A percentile compares a stretch with the other conserved stretches of the same genome.
phyloP scores from a whole-genome alignment of 2,797 vertebrate species.

The Aotus griseimembra region DNA sequence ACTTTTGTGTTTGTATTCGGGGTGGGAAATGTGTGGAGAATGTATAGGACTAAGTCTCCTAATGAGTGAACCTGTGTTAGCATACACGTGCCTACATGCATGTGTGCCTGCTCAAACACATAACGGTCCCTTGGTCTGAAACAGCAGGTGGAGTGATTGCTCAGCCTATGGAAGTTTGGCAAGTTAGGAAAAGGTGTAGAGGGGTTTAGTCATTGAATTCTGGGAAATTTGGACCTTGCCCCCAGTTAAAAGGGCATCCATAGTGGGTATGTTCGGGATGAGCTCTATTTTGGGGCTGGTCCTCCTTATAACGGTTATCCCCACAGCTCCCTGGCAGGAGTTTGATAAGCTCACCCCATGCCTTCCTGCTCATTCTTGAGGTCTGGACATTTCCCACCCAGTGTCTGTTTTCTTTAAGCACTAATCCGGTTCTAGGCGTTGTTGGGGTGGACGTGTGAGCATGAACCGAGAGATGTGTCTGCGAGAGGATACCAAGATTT shows the following conservation, averaged over 20 bases:
- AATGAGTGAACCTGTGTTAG: not conserved
- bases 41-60: not conserved
- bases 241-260: not conserved
- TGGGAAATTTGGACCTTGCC: not conserved
- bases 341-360: not conserved
- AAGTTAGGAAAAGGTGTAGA: not conserved
- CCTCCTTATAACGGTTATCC: fast-evolving
- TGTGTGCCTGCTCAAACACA: not conserved
- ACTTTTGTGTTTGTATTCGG: not conserved
- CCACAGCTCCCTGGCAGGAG: not conserved
- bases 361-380: not conserved
- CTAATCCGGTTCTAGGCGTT: not conserved
- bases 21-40: not conserved
- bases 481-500: not conserved
- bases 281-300: not conserved
- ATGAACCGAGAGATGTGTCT: no score
- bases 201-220: not conserved
- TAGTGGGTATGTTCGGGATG: not conserved
- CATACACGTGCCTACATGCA: not conserved
- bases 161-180: not conserved
- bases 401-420: not conserved
- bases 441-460: not conserved
- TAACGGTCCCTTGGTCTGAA: not conserved
- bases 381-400: not conserved
- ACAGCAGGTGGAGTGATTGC: not conserved